Evolutionary conservation across 2,797 vertebrate species (phyloP), one percentile per base, ranked within the genome.

Genomic region (Sciurus vulgaris): DNA sequence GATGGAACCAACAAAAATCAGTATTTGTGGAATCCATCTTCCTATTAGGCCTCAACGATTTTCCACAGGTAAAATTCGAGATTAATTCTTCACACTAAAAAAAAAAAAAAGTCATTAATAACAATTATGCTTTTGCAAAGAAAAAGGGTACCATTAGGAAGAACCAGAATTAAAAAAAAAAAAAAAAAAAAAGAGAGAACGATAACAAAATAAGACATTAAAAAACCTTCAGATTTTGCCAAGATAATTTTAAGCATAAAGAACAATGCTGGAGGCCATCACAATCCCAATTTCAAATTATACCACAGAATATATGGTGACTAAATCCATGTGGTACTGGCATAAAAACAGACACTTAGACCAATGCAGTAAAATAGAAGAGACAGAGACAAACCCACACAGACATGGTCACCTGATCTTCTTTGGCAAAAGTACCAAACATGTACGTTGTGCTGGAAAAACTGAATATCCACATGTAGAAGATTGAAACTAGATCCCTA

Each of bases 31-130:
- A 92, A 77, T 89, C 20, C 28, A 20, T 30, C 38, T 92, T 86
- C n/a, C 33, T 94, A n/a, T 15, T 47, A 72, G 30, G 22, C 44
- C 33, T 67, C 38, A 85, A 84, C 79, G 17, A 85, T 85, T 81
- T 92, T 94, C 26, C 7, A 26, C 44, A 93, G 47, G 74, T 76
- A 76, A 94, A 95, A 95, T 72, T 88, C 33, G 38, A 44, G 30
- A 77, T 89, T 85, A 91, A 18, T 78, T 86, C 17, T 93, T 86
- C 33, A 61, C 14, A 89, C 41, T 96, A 93, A 87, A 78, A 83
- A 92, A 87, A 73, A 38, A 47, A 47, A 47, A 47, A 47, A 86
- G 44, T 73, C 11, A 49, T 63, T 86, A 76, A 91, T 63, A 76
- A 56, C 47, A 83, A 67, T 74, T 28, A 30, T 74, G 56, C 44